Conservation (phyloP, 1,140 invertebrate species). For the Caenorhabditis inopinata region DNA sequence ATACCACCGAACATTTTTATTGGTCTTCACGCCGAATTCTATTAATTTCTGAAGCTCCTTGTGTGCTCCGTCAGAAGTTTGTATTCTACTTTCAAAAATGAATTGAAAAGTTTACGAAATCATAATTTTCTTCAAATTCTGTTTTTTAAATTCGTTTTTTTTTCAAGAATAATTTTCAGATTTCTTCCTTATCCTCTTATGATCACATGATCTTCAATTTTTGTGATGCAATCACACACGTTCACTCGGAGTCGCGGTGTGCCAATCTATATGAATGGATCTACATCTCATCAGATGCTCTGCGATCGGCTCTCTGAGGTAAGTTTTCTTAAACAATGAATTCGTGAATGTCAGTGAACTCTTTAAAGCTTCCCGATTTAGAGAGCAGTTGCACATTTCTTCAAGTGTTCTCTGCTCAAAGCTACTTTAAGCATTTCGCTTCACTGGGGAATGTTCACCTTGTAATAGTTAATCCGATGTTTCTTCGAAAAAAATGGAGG, state of each 20-base stretch:
- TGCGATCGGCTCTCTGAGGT: constrained; percentile 20
- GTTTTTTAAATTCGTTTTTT: neutral
- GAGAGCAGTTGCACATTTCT: too few relatives aligned
- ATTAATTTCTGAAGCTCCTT: neutral
- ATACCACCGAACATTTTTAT: neutral
- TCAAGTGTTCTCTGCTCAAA: too few relatives aligned
- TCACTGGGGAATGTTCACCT: too few relatives aligned
- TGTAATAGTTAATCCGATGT: too few relatives aligned
- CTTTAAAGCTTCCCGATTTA: neutral
- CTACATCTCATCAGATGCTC: constrained; percentile 28
- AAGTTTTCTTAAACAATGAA: neutral
- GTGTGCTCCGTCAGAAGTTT: neutral
- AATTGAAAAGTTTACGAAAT: too few relatives aligned
- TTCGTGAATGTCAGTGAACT: neutral
- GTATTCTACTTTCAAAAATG: neutral
- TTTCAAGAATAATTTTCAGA: neutral
- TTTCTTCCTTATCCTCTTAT: neutral
- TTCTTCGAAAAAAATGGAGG: too few relatives aligned
- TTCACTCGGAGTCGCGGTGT: constrained; percentile 49
- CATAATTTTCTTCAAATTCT: too few relatives aligned
- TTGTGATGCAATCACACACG: constrained; percentile 51
- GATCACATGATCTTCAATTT: neutral
- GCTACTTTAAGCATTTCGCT: too few relatives aligned
- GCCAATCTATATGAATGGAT: constrained; percentile 47
- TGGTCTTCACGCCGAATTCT: neutral